Conservation (phyloP, 2,113 vertebrate genomes). For the Ailurus styani region DNA sequence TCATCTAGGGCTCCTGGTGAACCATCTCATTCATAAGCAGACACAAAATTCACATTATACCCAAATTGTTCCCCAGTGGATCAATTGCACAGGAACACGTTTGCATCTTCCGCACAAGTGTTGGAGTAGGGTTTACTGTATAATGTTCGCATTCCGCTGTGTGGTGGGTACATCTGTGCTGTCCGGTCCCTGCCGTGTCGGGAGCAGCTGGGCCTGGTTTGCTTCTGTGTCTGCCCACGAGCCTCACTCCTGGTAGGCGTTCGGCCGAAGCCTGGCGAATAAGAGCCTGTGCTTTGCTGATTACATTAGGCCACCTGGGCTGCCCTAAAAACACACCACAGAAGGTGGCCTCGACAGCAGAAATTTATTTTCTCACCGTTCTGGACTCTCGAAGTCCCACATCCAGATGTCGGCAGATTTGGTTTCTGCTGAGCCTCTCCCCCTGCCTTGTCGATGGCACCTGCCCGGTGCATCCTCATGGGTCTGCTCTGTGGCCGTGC, state of each 20-base stretch:
- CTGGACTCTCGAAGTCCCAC: not conserved
- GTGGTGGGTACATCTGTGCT: not conserved
- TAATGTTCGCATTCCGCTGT: fast-evolving
- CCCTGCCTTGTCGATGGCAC: not conserved
- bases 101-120: not conserved
- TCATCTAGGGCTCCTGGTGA: not conserved
- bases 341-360: not conserved
- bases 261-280: not conserved
- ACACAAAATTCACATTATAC: not conserved
- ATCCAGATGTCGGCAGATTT: not conserved
- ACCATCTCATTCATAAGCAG: not conserved
- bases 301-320: fast-evolving
- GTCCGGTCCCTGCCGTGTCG: fast-evolving
- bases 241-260: not conserved
- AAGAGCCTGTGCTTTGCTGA: not conserved
- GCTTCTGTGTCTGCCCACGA: not conserved
- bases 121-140: not conserved
- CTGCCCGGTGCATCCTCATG: not conserved
- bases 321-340: not conserved
- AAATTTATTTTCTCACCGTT: not conserved
- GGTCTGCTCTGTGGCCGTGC: fast-evolving
- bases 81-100: too few relatives aligned
- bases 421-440: not conserved
- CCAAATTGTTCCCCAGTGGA: fast-evolving
- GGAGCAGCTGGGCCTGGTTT: too few relatives aligned